These are phyloP conservation scores for Gryon sp. DNA, from an alignment of 1,140 invertebrate species.

Conservation along the genomic window DNA sequence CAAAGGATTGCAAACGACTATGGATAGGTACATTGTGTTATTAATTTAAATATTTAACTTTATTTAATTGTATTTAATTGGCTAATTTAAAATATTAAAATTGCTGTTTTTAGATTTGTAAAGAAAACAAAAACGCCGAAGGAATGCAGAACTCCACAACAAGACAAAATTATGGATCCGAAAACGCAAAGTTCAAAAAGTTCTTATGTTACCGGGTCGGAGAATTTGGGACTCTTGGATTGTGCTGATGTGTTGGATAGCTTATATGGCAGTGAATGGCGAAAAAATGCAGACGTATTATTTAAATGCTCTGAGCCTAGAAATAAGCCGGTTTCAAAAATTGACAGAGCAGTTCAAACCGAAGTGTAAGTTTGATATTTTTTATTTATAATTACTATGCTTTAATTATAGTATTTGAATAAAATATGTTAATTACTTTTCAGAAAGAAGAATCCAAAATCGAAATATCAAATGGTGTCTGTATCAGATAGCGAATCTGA, in stretches of 20 bases:
- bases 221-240: slow-evolving; percentile 60
- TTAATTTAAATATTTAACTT: background rate
- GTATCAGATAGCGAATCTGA: slow-evolving; percentile 63
- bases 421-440: no score
- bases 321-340: slow-evolving; percentile 63
- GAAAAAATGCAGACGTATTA: slow-evolving; percentile 69
- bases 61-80: slow-evolving; percentile 4
- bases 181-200: slow-evolving; percentile 26
- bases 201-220: slow-evolving; percentile 9
- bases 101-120: slow-evolving; percentile 16
- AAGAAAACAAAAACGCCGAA: no score
- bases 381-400: no score
- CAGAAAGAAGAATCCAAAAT: slow-evolving; percentile 57
- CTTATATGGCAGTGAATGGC: slow-evolving; percentile 79
- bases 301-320: slow-evolving; percentile 69
- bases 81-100: no score
- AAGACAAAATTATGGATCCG: background rate
- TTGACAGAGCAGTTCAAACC: slow-evolving; percentile 67
- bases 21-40: slow-evolving; percentile 46
- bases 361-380: no score
- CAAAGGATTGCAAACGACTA: slow-evolving; percentile 14
- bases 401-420: no score
- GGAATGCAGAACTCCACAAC: slow-evolving; percentile 8
- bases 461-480: slow-evolving; percentile 18
- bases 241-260: slow-evolving; percentile 79